Conservation (phyloP, 2,888 invertebrate species). For the Amphipoea oculea region DNA sequence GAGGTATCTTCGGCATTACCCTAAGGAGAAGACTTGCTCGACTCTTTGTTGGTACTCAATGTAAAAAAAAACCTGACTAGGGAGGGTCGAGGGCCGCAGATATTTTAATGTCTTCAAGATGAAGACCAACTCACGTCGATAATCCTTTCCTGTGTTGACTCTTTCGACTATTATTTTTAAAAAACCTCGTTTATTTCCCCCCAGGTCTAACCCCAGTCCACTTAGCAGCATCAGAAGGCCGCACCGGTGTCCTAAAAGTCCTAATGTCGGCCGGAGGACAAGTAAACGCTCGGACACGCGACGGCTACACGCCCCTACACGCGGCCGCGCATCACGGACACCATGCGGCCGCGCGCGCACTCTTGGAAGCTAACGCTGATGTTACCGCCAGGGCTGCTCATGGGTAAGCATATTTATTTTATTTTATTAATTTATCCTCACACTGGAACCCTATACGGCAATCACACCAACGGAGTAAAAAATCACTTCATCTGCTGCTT, state of each 20-base stretch:
- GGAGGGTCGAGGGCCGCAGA: background rate
- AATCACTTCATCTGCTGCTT: no score
- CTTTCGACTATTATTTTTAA: no score
- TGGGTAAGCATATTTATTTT: constrained; percentile 83
- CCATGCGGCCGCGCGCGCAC: constrained; percentile 96
- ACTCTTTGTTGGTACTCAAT: background rate
- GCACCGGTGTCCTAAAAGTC: constrained; percentile 95
- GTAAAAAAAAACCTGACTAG: background rate
- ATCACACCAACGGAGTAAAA: no score
- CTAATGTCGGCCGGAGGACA: constrained; percentile 95
- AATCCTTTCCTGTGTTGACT: background rate
- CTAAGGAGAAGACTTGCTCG: background rate
- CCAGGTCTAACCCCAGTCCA: constrained; percentile 97
- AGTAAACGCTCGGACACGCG: constrained; percentile 93
- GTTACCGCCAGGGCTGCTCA: constrained; percentile 94
- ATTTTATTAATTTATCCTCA: no score
- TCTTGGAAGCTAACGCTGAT: constrained; percentile 97
- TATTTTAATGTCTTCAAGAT: background rate
- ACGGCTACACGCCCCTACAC: constrained; percentile 98
- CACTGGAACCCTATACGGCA: no score
- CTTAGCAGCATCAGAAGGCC: constrained; percentile 98
- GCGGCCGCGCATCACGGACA: constrained; percentile 99
- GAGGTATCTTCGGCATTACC: no score
- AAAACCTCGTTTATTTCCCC: background rate
- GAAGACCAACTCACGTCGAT: no score